Base-by-base conservation (phyloP, 2,888 invertebrate genomes). In the Epirrita christyi region DNA sequence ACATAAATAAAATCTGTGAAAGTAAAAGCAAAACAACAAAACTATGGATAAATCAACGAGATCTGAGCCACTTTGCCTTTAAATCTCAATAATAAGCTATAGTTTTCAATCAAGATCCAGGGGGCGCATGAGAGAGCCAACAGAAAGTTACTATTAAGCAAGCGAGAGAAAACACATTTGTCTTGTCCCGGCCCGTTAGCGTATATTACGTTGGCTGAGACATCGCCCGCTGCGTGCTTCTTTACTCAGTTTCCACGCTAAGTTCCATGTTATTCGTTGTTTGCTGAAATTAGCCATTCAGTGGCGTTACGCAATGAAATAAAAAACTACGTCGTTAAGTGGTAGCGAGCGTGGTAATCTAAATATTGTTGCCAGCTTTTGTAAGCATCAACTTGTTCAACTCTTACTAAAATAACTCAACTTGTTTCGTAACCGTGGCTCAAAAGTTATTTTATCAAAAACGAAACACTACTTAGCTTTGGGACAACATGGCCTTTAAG, bases 111-210 rank as follows among this genome's bases (percentile, higher is more conserved):
- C 85, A 81, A 82, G 83, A 77, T 78, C 75, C 76, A 70, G 73
- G 79, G 75, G 76, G 73, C 71, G 70, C 73, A 72, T 67, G 70
- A 73, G 70, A 61, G 72, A 71, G 73, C 72, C 70, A 73, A 70
- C 72, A 68, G 72, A 76, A 76, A 77, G 78, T 78, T 78, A 80
- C 81, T 86, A 87, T 86, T 87, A 67, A 87, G 86, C 82, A 76
- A 83, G 80, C 83, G 82, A 86, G 87, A 85, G 89, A 88, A 91
- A 89, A 87, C 88, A 90, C 92, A 92, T 92, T 92, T 90, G 88
- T 91, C 92, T 92, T 91, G 89, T 88, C 88, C 82, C 80, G 79
- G 81, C 80, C 86, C 88, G 90, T 91, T 90, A 91, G 84, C 90
- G 91, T 90, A 91, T 91, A 92, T 90, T 89, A 88, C 86, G 75